Base-by-base conservation (phyloP, 2,888 invertebrate species). In the Zaprionus obscuricornis region DNA sequence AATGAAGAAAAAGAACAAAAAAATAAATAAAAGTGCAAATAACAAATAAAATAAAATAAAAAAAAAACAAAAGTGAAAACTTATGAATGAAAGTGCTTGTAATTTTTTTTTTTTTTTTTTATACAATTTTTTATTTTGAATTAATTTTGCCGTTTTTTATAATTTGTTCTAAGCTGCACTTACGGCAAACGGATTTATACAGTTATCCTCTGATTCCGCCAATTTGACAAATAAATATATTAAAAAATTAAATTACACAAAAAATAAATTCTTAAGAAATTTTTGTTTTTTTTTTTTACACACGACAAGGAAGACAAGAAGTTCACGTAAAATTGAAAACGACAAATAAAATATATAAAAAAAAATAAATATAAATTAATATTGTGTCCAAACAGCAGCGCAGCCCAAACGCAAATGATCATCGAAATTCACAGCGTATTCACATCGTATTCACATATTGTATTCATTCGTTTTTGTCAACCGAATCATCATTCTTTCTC, bases 101-200 rank as follows among this genome's bases (percentile, higher is more conserved):
- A n/a, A n/a, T n/a, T n/a, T n/a, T n/a, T n/a, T n/a, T n/a, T n/a
- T n/a, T n/a, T n/a, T n/a, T n/a, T n/a, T n/a, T n/a, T n/a, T n/a
- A n/a, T n/a, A n/a, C n/a, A n/a, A n/a, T n/a, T n/a, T n/a, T n/a
- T n/a, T n/a, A 8, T 14, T 40, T 39, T 29, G 4, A 37, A 52
- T n/a, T n/a, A n/a, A n/a, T n/a, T n/a, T n/a, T n/a, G n/a, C n/a
- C n/a, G n/a, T n/a, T n/a, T n/a, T n/a, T n/a, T n/a, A n/a, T n/a
- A n/a, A n/a, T n/a, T n/a, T n/a, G 42, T 56, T 58, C 59, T 46
- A 54, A 47, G 55, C 45, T 55, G 46, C 43, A 88, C 88, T 88
- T 89, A 88, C 88, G 56, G 73, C 78, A n/a, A 85, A 46, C 57
- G 83, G 73, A 54, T 79, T 76, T 0, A 55, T 54, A 60, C 51